Conservation (phyloP, 2,797 vertebrate species). For the Odontamblyopus lacepedii region DNA sequence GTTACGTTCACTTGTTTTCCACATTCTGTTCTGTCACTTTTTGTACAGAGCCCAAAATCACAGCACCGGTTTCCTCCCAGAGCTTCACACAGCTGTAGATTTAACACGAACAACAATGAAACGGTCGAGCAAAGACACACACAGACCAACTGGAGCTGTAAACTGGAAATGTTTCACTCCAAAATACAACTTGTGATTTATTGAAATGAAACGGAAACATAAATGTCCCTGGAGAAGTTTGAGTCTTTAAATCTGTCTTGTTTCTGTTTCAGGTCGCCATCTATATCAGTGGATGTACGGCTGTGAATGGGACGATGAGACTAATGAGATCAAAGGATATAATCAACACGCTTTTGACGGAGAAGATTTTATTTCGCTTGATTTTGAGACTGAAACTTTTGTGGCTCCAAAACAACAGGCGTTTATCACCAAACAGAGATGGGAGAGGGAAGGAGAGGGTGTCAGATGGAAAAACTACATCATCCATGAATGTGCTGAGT, state of each 20-base stretch:
- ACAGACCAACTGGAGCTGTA: too few species aligned
- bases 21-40: too few species aligned
- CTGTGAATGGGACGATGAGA: slow-evolving; percentile 22
- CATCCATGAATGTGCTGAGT: not conserved
- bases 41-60: too few species aligned
- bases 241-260: too few species aligned
- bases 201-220: not conserved
- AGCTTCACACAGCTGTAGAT: too few species aligned
- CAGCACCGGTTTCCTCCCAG: too few species aligned
- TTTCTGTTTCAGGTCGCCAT: not conserved
- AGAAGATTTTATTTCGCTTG: slow-evolving; percentile 22
- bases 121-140: too few species aligned
- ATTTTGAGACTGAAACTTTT: slow-evolving; percentile 9
- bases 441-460: not conserved
- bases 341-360: slow-evolving; percentile 1
- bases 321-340: not conserved
- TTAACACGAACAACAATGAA: too few species aligned
- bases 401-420: slow-evolving; percentile 12
- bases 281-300: not conserved
- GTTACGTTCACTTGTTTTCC: too few species aligned
- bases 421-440: not conserved
- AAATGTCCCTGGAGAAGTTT: not conserved
- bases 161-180: too few species aligned
- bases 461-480: not conserved
- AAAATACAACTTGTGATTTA: not conserved